Base-by-base conservation (phyloP, 53 echinoderm and acorn worm genomes). In the Holothuria scabra region DNA sequence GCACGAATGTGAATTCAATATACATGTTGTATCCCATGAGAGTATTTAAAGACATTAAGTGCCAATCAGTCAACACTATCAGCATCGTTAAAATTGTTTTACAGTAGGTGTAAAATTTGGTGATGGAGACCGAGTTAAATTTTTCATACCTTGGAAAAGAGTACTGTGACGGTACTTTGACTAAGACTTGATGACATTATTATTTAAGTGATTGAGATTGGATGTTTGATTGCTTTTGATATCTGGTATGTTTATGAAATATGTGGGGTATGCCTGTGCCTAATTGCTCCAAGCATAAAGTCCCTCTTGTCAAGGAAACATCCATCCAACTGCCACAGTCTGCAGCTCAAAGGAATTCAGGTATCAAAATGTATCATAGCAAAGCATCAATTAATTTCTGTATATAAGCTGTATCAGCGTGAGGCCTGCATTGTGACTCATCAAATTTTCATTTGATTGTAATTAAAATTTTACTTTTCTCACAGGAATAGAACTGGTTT, bases 381-480 rank as follows among this genome's bases (percentile, higher is more conserved):
- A 72, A 72, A 23, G 44, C 37, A 24, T 69, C 69, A 69, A 34
- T 30, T n/a, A 37, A 14, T 72, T 46, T 44, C 48, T 72, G 10
- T n/a, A n/a, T n/a, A n/a, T 22, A 72, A 72, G 24, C 25, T 48
- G 12, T 46, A 32, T 41, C 44, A 24, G 20, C 31, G 25, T n/a
- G 72, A 11, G 72, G 72, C 23, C 48, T n/a, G 5, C 46, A 46
- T 21, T 67, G 18, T 34, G 23, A 41, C 69, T 69, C 69, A 72
- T 72, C 21, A 72, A 72, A 14, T 48, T 72, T 44, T 72, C 46
- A 72, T 72, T 46, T 30, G 72, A 8, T 22, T 8, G 46, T 46
- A 46, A 72, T 72, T 72, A 72, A 72, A 67, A 67, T 72, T 72
- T 72, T 72, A 72, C 48, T n/a, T 24, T 72, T 48, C 72, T 46